A percentile compares a stretch with the other conserved stretches of the same genome.
These are phyloP conservation scores for Lampropteryx suffumata DNA, from an alignment of 2,888 invertebrate species.

Conservation along the genomic window DNA sequence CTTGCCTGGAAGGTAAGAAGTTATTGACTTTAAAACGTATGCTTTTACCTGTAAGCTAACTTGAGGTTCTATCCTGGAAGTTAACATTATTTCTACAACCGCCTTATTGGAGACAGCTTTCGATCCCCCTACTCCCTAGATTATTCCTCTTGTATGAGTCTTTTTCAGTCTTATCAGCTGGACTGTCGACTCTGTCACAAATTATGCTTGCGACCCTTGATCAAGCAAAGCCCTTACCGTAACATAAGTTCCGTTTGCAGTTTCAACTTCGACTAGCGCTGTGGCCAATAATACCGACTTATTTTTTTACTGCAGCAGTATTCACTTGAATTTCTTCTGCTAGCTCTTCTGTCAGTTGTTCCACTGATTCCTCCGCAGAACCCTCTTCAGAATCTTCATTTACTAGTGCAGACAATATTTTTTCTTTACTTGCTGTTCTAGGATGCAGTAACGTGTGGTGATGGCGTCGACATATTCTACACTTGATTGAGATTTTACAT, in stretches of 20 bases:
- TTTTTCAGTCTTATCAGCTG: constrained; percentile 2
- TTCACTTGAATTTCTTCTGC: constrained; percentile 1
- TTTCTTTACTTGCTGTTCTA: constrained; percentile 1
- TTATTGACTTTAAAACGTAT: background rate
- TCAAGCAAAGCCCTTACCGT: constrained; percentile 11
- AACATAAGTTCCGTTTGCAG: background rate
- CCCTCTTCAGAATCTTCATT: constrained; percentile 1
- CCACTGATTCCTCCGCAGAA: background rate
- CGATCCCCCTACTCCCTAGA: constrained; percentile 2
- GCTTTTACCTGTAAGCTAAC: background rate
- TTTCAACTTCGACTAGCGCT: background rate
- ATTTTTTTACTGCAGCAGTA: background rate
- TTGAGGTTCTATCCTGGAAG: background rate
- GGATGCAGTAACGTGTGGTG: constrained; percentile 20
- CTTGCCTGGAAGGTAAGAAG: background rate
- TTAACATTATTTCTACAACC: background rate
- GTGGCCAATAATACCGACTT: constrained; percentile 4
- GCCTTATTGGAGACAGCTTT: background rate
- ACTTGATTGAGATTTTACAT: background rate
- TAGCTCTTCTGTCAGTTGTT: background rate
- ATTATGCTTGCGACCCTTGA: no score
- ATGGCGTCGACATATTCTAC: background rate
- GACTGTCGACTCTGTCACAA: constrained; percentile 15
- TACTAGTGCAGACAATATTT: background rate
- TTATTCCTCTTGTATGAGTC: background rate